Conservation (phyloP, 2,888 invertebrate genomes). For the Drosophila birchii region DNA sequence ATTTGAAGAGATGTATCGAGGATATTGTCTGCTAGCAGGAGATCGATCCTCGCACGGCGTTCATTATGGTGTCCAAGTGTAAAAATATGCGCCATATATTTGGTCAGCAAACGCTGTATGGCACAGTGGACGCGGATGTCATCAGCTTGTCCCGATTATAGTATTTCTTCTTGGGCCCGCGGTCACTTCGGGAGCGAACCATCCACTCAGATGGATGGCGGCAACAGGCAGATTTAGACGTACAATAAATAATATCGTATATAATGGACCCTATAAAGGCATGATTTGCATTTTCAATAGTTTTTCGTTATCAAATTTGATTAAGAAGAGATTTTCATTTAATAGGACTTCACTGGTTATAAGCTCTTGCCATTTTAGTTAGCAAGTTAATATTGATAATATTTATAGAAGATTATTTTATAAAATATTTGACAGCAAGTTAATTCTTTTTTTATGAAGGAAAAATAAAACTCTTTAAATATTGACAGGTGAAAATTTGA, state of each 20-base stretch:
- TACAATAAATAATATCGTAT: neutral
- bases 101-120: neutral
- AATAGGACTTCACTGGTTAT: neutral
- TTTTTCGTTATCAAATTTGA: neutral
- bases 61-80: neutral
- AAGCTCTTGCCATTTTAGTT: neutral
- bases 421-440: neutral
- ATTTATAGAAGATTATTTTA: neutral
- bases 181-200: neutral
- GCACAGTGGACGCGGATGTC: neutral
- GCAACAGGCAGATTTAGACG: accelerated
- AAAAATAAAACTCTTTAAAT: too few species aligned
- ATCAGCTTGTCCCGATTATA: neutral
- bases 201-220: neutral
- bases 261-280: neutral
- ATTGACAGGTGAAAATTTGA: too few species aligned
- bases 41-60: neutral
- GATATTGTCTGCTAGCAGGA: neutral
- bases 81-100: neutral
- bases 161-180: neutral
- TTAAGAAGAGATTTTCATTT: neutral
- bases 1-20: neutral
- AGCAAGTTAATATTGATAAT: too few species aligned
- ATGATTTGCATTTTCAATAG: neutral
- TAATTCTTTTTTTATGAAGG: too few species aligned